Base-by-base conservation (phyloP, 2,797 vertebrate species). In the Paguma larvata region DNA sequence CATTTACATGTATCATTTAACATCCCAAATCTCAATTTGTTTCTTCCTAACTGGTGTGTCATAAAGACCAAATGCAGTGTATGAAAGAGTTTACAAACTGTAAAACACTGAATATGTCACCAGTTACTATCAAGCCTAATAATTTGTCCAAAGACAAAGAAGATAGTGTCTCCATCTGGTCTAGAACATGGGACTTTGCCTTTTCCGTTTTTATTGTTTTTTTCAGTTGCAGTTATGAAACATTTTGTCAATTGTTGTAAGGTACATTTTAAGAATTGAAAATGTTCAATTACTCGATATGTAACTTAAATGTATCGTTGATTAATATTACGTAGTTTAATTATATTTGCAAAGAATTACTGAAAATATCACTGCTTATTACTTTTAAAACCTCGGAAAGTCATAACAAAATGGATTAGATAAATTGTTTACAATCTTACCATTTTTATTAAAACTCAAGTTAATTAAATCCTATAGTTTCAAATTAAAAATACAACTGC, bases 391-490 rank as follows among this genome's bases (percentile, higher is more conserved):
- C 9, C 48, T 85, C 23, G 70, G 75, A 83, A 95, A 78, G 1
- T 44, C 0, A 84, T 15, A 41, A 46, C 25, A 82, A 96, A 86
- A 80, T 8, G 25, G 0, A n/a, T 46, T 59, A 87, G 23, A 3
- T 63, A 90, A 88, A 77, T n/a, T 59, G 0, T 82, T 82, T 78
- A 21, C 72, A 94, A 38, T 67, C 6, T 23, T 87, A 38, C 6
- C 19, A 56, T 18, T 72, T 80, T 83, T 38, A 90, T 65, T 62
- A 82, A 73, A 87, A 83, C 2, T 5, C 0, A 51, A 46, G 3
- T 86, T 72, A 72, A 85, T 63, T 73, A 93, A 90, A n/a, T 85
- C 23, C 15, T 44, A 83, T 82, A 56, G 19, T 44, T 87, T 84
- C 9, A 92, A 92, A 68, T 84, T 27, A 14, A 73, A 97, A 82